Conservation (phyloP, 2,113 vertebrate genomes). For the Smithornis capensis region DNA sequence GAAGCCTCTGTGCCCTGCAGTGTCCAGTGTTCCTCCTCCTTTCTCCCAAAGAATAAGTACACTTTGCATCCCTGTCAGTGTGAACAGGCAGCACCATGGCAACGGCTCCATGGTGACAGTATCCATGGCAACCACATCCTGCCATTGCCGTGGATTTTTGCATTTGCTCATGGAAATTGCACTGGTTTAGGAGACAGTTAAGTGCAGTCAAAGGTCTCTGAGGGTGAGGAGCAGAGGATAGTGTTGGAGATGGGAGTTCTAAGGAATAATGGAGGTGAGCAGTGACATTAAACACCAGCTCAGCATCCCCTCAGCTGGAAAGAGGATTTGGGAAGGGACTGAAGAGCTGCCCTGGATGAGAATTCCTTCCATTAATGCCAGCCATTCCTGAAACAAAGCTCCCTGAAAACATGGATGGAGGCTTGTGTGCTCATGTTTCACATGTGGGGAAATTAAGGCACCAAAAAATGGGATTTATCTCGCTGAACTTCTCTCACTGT, state of each 20-base stretch:
- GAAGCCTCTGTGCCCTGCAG: neutral
- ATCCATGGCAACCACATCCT: slow-evolving; percentile 34
- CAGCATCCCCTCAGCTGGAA: neutral
- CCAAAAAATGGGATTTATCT: neutral
- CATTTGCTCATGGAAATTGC: neutral
- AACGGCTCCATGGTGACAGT: slow-evolving; percentile 53
- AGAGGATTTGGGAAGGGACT: neutral
- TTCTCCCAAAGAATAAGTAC: neutral
- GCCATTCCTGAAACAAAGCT: neutral
- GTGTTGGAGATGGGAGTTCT: neutral
- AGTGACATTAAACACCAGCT: neutral
- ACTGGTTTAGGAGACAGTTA: accelerated
- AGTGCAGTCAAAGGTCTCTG: neutral
- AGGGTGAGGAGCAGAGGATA: neutral
- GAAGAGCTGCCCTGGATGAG: neutral
- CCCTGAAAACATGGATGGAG: neutral
- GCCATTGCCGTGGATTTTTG: neutral
- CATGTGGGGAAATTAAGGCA: neutral
- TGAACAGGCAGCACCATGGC: slow-evolving; percentile 24
- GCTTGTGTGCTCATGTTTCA: neutral
- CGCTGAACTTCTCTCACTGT: neutral
- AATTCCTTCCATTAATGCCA: neutral
- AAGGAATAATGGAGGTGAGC: neutral
- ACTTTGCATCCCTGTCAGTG: neutral
- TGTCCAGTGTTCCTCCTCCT: neutral